Evolutionary conservation across 2,888 invertebrate species (phyloP), one percentile per base, ranked within the genome.

Genomic region (Acanthosoma haemorrhoidale): DNA sequence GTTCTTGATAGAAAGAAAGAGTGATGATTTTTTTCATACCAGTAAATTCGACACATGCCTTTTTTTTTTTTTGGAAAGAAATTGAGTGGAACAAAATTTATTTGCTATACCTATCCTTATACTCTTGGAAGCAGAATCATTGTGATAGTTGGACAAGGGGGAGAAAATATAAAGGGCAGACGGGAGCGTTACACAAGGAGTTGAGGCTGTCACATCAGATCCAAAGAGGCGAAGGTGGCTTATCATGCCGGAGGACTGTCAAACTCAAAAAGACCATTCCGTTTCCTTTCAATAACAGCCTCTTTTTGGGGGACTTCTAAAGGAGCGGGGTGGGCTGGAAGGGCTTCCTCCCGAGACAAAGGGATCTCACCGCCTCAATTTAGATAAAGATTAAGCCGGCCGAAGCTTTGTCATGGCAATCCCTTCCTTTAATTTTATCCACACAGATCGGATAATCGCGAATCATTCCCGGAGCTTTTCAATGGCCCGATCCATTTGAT

Each of bases 241-340:
- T 43, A 43, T 43, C 21, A 43, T 43, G 13, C 21, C 21, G 43
- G 25, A 18, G 21, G 21, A 21, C 43, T 43, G 43, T 43, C 43
- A 43, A 25, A 13, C 43, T 21, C 43, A 43, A 43, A 43, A 21
- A 43, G 43, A 25, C 43, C 43, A 43, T 43, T 43, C 25, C 43
- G 43, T 43, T 43, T 43, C 43, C 43, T 43, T 43, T 43, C 43
- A 43, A 43, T 43, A 43, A 43, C 43, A 43, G 25, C 43, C 43
- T 43, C 43, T 43, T 43, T 43, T 43, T 43, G 25, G 18, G 21
- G 4, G 43, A n/a, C n/a, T n/a, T n/a, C n/a, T n/a, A 21, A n/a
- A n/a, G n/a, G n/a, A 13, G 4, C 11, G 43, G 2, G 43, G 43
- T 18, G 13, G 11, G 13, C 13, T 1, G 8, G 4, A 4, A 3